These are phyloP conservation scores for Dasyornis broadbenti DNA, from an alignment of 2,113 vertebrate species.

Conservation along the genomic window DNA sequence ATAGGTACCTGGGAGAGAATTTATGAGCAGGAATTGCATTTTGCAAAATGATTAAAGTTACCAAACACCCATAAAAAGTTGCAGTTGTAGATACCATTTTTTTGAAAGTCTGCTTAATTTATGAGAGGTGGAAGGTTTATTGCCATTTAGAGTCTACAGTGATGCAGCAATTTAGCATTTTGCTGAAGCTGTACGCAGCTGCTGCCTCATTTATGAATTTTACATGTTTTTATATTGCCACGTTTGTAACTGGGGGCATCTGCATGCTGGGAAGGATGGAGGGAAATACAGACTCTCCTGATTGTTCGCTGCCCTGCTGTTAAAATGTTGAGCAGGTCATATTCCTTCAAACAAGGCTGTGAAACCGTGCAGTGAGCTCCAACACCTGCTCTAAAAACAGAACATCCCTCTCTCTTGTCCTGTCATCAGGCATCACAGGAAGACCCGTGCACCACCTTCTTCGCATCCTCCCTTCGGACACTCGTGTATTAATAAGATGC, in stretches of 20 bases:
- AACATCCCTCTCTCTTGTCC: not conserved
- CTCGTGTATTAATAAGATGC: not conserved
- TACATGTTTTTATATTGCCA: slow-evolving; percentile 75
- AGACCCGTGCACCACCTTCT: not conserved
- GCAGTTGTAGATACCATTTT: slow-evolving; percentile 72
- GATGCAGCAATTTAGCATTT: slow-evolving; percentile 70
- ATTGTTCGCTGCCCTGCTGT: not conserved
- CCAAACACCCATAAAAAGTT: slow-evolving; percentile 82
- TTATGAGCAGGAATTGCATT: slow-evolving; percentile 77
- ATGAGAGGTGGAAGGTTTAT: slow-evolving; percentile 81
- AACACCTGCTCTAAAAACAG: not conserved
- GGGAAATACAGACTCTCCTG: not conserved
- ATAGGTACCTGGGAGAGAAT: slow-evolving; percentile 77
- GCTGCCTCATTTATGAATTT: slow-evolving; percentile 71
- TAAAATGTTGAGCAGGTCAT: not conserved
- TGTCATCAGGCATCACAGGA: not conserved
- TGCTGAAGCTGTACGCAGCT: slow-evolving; percentile 60
- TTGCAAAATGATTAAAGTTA: slow-evolving; percentile 83
- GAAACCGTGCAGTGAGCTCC: not conserved
- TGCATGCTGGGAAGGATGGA: not conserved
- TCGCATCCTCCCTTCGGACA: not conserved
- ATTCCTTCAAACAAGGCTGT: not conserved
- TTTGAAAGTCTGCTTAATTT: slow-evolving; percentile 79
- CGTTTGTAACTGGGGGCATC: slow-evolving; percentile 38
- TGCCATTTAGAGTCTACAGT: slow-evolving; percentile 74